Conservation (phyloP, 2,888 invertebrate genomes). For the Aspidapion aeneum region DNA sequence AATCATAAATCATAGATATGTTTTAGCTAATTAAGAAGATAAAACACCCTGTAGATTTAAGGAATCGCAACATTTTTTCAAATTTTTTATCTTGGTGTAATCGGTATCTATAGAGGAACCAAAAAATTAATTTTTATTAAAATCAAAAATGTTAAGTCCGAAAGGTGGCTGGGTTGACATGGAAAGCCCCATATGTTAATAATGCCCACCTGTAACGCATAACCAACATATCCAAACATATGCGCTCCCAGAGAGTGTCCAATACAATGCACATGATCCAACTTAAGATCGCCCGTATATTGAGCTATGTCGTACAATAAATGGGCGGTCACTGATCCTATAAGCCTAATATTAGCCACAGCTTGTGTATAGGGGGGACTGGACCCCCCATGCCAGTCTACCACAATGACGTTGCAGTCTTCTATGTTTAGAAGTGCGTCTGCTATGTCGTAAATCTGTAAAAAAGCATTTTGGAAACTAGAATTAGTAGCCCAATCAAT, state of each 20-base stretch:
- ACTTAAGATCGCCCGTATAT: constrained; percentile 45
- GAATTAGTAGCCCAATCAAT: too few species aligned
- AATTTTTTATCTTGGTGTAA: too few species aligned
- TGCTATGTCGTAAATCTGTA: constrained; percentile 65
- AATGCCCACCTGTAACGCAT: constrained; percentile 64
- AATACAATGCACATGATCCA: constrained; percentile 74
- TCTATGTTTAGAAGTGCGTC: constrained; percentile 68
- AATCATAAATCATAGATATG: too few species aligned
- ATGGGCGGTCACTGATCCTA: constrained; percentile 77
- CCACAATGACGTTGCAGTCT: constrained; percentile 70
- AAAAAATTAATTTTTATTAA: too few species aligned
- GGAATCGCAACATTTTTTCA: too few species aligned
- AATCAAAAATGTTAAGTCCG: too few species aligned
- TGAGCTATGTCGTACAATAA: constrained; percentile 52
- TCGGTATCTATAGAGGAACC: too few species aligned
- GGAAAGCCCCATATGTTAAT: too few species aligned
- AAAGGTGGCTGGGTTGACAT: too few species aligned
- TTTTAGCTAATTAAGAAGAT: too few species aligned
- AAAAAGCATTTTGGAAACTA: too few species aligned
- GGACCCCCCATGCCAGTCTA: constrained; percentile 86
- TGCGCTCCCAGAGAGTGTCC: constrained; percentile 88
- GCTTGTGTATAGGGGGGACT: constrained; percentile 90
- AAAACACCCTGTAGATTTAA: too few species aligned
- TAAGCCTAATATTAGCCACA: constrained; percentile 83
- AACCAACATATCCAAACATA: constrained; percentile 80